Evolutionary conservation across 2,888 invertebrate genomes (phyloP).

Genomic region (Anoncus sp.): DNA sequence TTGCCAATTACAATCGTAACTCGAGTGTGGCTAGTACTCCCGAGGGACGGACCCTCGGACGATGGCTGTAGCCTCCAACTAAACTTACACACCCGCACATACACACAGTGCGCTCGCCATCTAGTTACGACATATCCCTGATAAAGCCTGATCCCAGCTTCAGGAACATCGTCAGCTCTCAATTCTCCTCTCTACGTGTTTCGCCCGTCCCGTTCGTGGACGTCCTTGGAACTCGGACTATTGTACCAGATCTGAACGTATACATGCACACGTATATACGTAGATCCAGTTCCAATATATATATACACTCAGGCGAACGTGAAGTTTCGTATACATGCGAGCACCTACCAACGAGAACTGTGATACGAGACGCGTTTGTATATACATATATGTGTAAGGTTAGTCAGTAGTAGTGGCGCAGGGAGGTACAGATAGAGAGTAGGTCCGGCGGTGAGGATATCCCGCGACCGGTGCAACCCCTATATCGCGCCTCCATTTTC

Average conservation of each 20-base stretch:
- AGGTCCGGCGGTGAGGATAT: constrained; percentile 42
- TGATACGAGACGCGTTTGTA: constrained; percentile 11
- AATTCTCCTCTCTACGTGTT: constrained; percentile 15
- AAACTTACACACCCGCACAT: constrained; percentile 54
- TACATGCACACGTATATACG: not conserved
- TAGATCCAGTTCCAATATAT: not conserved
- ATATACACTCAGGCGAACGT: constrained; percentile 8
- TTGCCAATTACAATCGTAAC: constrained; percentile 77
- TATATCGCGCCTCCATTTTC: constrained; percentile 73
- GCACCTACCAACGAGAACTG: constrained; percentile 5
- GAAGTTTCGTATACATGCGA: not conserved
- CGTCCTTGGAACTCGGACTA: constrained; percentile 20
- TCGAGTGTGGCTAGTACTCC: constrained; percentile 71
- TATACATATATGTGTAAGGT: constrained; percentile 2
- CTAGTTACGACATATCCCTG: not conserved
- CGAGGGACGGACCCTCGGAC: constrained; percentile 68
- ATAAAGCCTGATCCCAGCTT: constrained; percentile 16
- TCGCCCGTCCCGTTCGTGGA: constrained; percentile 33
- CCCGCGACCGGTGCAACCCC: constrained; percentile 46
- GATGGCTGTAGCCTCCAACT: constrained; percentile 63
- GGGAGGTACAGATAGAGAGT: constrained; percentile 2
- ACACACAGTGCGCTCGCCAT: constrained; percentile 6
- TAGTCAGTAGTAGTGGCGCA: not conserved
- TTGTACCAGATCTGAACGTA: constrained; percentile 2
- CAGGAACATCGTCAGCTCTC: constrained; percentile 22